A percentile compares a stretch with the other conserved stretches of the same genome.
Conservation (phyloP, 2,113 vertebrate species). For the Podarcis cretensis region DNA sequence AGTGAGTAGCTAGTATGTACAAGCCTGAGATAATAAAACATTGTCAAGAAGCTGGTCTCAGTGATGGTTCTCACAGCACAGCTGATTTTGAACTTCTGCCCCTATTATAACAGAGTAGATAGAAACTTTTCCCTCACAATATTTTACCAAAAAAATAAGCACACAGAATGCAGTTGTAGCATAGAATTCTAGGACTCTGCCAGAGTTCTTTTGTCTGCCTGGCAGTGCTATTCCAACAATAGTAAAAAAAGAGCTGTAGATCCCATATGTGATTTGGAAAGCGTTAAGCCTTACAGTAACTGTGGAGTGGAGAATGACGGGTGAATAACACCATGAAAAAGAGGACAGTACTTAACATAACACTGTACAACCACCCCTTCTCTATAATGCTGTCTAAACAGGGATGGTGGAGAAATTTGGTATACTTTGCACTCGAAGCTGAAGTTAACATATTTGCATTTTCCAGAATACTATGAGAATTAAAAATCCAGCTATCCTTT, state of each 20-base stretch:
- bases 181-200: not conserved
- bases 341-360: not conserved
- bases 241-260: not conserved
- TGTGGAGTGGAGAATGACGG: not conserved
- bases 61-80: not conserved
- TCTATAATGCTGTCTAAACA: not conserved
- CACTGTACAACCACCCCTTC: too few relatives aligned
- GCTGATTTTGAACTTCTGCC: not conserved
- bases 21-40: conserved; percentile 8
- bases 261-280: not conserved
- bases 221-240: not conserved
- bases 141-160: not conserved
- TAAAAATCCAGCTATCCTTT: too few relatives aligned
- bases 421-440: too few relatives aligned
- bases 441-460: too few relatives aligned
- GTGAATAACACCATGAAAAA: not conserved
- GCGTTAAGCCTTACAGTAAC: not conserved
- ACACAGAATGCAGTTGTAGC: not conserved
- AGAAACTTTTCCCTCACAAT: not conserved
- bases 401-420: too few relatives aligned
- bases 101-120: conserved; percentile 2
- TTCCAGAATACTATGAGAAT: too few relatives aligned
- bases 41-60: conserved; percentile 26
- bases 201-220: not conserved
- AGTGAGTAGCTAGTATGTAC: not conserved